Evolutionary conservation across 2,888 invertebrate genomes (phyloP), one percentile per base, ranked within the genome.

Genomic region (Chirona hameri): DNA sequence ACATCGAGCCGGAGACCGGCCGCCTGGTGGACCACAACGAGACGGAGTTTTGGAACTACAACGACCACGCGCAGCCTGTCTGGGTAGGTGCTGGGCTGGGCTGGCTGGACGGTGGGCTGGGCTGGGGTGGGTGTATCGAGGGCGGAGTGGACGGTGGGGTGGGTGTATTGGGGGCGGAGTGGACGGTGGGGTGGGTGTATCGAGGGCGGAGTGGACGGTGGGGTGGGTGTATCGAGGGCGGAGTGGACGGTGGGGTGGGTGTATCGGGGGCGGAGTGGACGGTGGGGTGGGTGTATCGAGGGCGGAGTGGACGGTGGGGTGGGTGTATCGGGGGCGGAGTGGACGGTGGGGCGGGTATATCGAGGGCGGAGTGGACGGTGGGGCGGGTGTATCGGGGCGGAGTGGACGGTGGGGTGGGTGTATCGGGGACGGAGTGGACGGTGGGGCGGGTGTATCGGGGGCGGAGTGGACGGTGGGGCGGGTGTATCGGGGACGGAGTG

Each of bases 1-100:
- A 46, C 24, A 24, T 76, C 1, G 46, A 76, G 9, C 27, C 76
- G 1, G 24, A 46, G 27, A 24, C 76, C 21, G 31, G 31, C 21
- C 76, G 24, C 31, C 4, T 76, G 76, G 46, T 76, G 46, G 76
- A 76, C 46, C 9, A 39, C 18, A 76, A 76, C 31, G 76, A 76
- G 76, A 46, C 76, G 4, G 76, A 18, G 10, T 76, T 18, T 46
- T 76, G 76, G 76, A 39, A 76, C 39, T 76, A 76, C 76, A 76
- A 18, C 76, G 46, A 24, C 24, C 18, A 15, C 10, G 76, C 46
- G 24, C 21, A 46, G 12, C 76, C 76, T 24, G 39, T 76, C 76
- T 76, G 76, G 76, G 76, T 76, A 24, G 39, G 76, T 14, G 15
- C 29, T 29, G 12, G 39, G 7, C 4, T 39, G 39, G 39, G 39